Evolutionary conservation across 1,140 invertebrate species (phyloP).

Genomic region (Tyrophagus putrescentiae): DNA sequence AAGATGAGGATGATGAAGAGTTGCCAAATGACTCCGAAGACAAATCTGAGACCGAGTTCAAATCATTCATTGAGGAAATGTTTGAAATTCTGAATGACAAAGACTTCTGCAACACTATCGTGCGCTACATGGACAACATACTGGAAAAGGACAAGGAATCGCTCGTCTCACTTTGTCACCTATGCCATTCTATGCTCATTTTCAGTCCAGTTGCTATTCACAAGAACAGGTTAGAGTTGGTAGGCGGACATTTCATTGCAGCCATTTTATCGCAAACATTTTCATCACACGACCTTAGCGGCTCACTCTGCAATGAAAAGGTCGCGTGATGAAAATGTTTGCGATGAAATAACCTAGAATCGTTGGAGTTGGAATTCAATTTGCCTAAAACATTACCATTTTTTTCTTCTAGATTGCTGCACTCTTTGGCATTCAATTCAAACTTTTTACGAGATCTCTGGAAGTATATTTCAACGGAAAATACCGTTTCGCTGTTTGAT

Average conservation of each 20-base stretch:
- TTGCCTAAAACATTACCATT: too few relatives aligned
- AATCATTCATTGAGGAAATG: conserved; percentile 33
- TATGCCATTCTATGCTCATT: conserved; percentile 60
- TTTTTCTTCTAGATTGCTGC: conserved; percentile 49
- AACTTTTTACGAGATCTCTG: conserved; percentile 64
- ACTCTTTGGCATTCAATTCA: conserved; percentile 68
- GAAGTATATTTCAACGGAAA: conserved; percentile 40
- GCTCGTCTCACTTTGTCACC: conserved; percentile 46
- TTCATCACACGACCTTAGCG: too few relatives aligned
- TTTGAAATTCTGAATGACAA: conserved; percentile 49
- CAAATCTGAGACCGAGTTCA: conserved; percentile 27
- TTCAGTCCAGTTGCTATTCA: conserved; percentile 57
- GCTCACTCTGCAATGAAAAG: too few relatives aligned
- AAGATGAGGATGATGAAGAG: conserved; percentile 31
- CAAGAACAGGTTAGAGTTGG: conserved; percentile 44
- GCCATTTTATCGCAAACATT: too few relatives aligned
- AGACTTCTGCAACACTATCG: conserved; percentile 44
- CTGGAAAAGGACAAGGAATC: conserved; percentile 22
- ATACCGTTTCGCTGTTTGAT: conserved; percentile 46
- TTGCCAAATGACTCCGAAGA: conserved; percentile 20
- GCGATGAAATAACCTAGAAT: too few relatives aligned
- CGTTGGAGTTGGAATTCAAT: neutral
- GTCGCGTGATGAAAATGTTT: too few relatives aligned
- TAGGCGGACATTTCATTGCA: neutral
- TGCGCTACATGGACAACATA: conserved; percentile 33